A percentile compares a stretch with the other conserved stretches of the same genome.
These are phyloP conservation scores for Hippocampus comes DNA, from an alignment of 2,113 vertebrate species.

Conservation along the genomic window DNA sequence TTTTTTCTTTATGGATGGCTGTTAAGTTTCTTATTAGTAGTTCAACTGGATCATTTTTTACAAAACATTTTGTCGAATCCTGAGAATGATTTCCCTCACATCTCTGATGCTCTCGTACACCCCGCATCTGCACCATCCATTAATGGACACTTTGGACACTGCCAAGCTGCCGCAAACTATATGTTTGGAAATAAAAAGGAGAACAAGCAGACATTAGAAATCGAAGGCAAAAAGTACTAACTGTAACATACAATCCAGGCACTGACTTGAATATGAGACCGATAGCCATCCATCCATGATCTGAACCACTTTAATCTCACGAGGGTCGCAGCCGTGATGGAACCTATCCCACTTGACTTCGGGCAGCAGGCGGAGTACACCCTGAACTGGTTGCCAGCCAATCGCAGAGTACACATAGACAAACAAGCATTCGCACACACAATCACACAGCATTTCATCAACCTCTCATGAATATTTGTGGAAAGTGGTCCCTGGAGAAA, in stretches of 20 bases:
- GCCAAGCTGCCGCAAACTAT: conserved; percentile 12
- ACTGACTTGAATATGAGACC: conserved; percentile 22
- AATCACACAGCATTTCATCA: too few species aligned
- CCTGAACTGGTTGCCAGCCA: too few species aligned
- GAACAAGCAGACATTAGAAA: not conserved
- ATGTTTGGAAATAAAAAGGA: not conserved
- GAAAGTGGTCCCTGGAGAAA: too few species aligned
- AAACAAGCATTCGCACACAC: too few species aligned
- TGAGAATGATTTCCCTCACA: not conserved
- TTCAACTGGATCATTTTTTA: not conserved
- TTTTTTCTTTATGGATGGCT: not conserved
- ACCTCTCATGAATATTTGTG: too few species aligned
- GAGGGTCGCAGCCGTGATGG: too few species aligned
- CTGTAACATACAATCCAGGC: conserved; percentile 13
- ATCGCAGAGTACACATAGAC: too few species aligned
- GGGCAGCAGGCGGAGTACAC: too few species aligned
- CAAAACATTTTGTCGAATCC: not conserved
- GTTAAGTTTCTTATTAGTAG: not conserved
- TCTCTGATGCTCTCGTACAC: not conserved
- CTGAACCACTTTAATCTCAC: too few species aligned
- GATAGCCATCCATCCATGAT: not conserved
- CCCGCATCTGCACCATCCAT: conserved; percentile 25
- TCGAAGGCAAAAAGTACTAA: not conserved
- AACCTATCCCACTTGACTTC: too few species aligned
- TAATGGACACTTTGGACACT: conserved; percentile 17